Evolutionary conservation across 2,888 invertebrate species (phyloP).

Genomic region (Rhorus exstirpatorius): DNA sequence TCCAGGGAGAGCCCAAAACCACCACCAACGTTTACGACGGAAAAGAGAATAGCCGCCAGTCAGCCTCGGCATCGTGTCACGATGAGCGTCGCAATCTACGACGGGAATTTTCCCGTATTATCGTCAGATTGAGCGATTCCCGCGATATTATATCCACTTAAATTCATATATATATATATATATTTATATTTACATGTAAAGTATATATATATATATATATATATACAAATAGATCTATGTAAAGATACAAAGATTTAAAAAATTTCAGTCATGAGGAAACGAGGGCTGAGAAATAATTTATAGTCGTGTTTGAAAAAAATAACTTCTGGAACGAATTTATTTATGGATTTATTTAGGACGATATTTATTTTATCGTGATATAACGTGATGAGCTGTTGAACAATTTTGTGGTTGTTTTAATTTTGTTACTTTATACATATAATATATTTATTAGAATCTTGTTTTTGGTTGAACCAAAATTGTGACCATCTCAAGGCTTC

Average conservation of each 20-base stretch:
- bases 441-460: not conserved
- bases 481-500: not conserved
- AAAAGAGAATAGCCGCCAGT: conserved; percentile 60
- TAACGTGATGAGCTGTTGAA: not conserved
- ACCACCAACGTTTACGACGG: conserved; percentile 56
- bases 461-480: conserved; percentile 1
- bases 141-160: conserved; percentile 34
- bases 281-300: conserved; percentile 5
- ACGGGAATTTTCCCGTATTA: conserved; percentile 67
- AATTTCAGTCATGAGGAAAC: conserved; percentile 41
- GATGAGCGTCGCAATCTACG: conserved; percentile 78
- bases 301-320: not conserved
- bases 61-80: conserved; percentile 80
- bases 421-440: conserved; percentile 14
- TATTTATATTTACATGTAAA: not conserved
- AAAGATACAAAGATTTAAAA: not conserved
- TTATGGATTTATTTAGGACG: not conserved
- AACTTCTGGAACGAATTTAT: not conserved
- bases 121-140: conserved; percentile 56
- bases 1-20: conserved; percentile 41
- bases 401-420: conserved; percentile 8
- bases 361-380: not conserved
- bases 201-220: conserved; percentile 20
- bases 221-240: conserved; percentile 1
- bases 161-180: conserved; percentile 15